Evolutionary conservation across 2,113 vertebrate species (phyloP).

Genomic region (Notarius quadriscutis): DNA sequence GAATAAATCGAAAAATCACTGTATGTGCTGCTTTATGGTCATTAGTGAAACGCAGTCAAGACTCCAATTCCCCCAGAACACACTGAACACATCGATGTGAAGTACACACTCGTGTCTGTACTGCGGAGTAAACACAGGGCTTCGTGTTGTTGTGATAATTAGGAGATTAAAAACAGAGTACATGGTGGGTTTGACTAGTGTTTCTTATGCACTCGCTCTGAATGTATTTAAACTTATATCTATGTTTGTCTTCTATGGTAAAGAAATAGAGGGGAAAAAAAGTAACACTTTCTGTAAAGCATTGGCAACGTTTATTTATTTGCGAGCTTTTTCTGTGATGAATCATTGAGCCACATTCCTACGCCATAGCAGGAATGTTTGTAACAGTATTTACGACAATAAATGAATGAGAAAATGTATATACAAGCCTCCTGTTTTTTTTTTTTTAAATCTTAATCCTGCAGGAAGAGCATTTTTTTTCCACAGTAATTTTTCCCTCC

Average conservation of each 20-base stretch:
- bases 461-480: background rate
- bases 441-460: background rate
- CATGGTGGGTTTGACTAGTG: conserved; percentile 70
- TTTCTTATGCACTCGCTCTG: conserved; percentile 83
- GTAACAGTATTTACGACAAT: conserved; percentile 86
- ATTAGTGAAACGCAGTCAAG: conserved; percentile 36
- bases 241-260: conserved; percentile 68
- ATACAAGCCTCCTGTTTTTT: conserved; percentile 31
- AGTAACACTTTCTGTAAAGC: conserved; percentile 67
- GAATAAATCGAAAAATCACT: background rate
- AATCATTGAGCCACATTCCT: conserved; percentile 80
- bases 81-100: conserved; percentile 72
- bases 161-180: conserved; percentile 34
- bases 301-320: conserved; percentile 73
- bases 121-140: conserved; percentile 77
- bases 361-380: conserved; percentile 85
- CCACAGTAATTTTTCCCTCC: too few relatives aligned
- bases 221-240: conserved; percentile 83
- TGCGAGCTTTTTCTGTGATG: conserved; percentile 79
- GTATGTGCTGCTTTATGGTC: conserved; percentile 40
- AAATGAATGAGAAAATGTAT: conserved; percentile 72
- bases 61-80: conserved; percentile 43
- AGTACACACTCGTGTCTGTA: conserved; percentile 72
- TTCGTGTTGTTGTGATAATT: conserved; percentile 74
- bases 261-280: conserved; percentile 26